These are phyloP conservation scores for Aporophyla lueneburgensis DNA, from an alignment of 2,888 invertebrate genomes.

Conservation along the genomic window DNA sequence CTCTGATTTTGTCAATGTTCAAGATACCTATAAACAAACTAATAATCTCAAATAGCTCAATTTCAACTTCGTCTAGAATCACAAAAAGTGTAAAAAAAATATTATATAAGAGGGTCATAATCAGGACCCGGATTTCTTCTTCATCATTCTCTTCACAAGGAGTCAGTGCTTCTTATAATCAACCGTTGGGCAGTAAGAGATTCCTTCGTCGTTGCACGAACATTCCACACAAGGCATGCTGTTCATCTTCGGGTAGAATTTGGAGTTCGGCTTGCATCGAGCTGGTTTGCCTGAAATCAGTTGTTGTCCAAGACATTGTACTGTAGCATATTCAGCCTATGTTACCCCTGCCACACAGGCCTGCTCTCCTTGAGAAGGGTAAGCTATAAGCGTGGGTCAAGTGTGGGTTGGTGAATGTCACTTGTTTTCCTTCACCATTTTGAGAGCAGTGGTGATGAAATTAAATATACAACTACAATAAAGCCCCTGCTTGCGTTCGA, in stretches of 20 bases:
- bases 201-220: slow-evolving; percentile 53
- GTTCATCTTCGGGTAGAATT: slow-evolving; percentile 41
- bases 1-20: background rate
- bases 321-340: no score
- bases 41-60: slow-evolving; percentile 15
- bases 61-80: slow-evolving; percentile 10
- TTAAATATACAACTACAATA: no score
- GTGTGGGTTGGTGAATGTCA: no score
- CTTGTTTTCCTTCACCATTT: no score
- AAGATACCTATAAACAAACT: slow-evolving; percentile 16
- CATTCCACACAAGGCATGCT: slow-evolving; percentile 35
- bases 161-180: slow-evolving; percentile 15
- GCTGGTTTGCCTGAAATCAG: slow-evolving; percentile 49
- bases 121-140: background rate
- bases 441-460: no score
- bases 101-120: background rate
- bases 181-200: slow-evolving; percentile 21
- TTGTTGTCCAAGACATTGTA: background rate
- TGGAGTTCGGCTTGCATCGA: slow-evolving; percentile 54
- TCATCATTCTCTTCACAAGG: background rate
- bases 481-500: no score
- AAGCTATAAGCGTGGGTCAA: no score
- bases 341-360: no score
- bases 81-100: slow-evolving; percentile 9
- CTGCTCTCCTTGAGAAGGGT: no score